Evolutionary conservation across 2,797 vertebrate species (phyloP).

Genomic region (Sciurus carolinensis): DNA sequence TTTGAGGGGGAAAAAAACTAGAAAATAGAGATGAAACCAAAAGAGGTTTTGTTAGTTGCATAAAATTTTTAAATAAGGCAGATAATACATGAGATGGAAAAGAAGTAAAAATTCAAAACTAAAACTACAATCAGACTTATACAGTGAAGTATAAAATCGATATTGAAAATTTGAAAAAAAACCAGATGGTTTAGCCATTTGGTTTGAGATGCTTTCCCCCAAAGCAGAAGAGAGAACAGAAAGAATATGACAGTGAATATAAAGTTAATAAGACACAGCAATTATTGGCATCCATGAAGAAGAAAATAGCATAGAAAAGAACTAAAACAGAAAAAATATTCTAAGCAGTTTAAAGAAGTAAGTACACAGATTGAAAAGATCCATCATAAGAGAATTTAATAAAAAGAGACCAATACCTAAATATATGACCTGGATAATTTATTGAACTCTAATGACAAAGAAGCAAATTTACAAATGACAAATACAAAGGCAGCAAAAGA

Average conservation of each 20-base stretch:
- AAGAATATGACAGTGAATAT: background rate
- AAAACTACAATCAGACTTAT: background rate
- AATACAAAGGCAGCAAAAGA: background rate
- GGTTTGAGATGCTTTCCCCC: background rate
- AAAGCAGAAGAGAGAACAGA: conserved; percentile 17
- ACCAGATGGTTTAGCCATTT: background rate
- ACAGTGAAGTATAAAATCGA: background rate
- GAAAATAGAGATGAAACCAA: background rate
- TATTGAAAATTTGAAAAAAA: background rate
- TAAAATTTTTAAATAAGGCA: background rate
- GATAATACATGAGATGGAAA: background rate
- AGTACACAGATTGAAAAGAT: background rate
- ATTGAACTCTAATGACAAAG: background rate
- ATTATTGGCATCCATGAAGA: conserved; percentile 7
- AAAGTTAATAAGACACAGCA: background rate
- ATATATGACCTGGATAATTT: background rate
- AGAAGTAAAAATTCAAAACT: background rate
- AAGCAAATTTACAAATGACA: background rate
- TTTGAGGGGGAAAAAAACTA: background rate
- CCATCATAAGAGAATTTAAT: background rate
- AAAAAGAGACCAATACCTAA: background rate
- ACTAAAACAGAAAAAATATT: background rate
- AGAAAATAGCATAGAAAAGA: background rate
- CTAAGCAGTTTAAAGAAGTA: background rate
- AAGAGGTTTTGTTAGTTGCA: background rate